Conservation (phyloP, 2,888 invertebrate species). For the Arrhopalites spinosus region DNA sequence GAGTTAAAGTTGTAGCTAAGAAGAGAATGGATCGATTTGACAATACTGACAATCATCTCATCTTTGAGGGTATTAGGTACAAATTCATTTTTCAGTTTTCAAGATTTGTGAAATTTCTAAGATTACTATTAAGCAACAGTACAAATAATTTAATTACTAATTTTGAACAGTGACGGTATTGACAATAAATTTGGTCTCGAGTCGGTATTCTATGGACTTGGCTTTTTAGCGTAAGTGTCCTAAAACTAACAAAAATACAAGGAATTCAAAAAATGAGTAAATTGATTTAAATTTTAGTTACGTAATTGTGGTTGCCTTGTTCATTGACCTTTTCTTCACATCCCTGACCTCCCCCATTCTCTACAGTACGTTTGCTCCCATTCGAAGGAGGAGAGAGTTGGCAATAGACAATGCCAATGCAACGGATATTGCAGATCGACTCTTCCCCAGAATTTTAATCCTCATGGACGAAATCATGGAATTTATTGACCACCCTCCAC, state of each 20-base stretch:
- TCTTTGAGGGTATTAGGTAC: conserved; percentile 56
- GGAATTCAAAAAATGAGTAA: too few species aligned
- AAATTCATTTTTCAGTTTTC: too few species aligned
- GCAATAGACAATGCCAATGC: not conserved
- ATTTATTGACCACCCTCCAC: not conserved
- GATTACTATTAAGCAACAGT: too few species aligned
- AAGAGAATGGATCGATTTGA: conserved; percentile 53
- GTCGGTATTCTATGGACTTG: conserved; percentile 55
- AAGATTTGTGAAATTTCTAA: too few species aligned
- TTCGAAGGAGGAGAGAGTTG: conserved; percentile 44
- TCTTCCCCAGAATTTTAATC: conserved; percentile 5
- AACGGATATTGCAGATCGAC: not conserved
- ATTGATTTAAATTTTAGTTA: too few species aligned
- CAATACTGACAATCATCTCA: conserved; percentile 49
- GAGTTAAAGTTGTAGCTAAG: too few species aligned
- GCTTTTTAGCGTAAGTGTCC: conserved; percentile 47
- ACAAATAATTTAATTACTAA: conserved; percentile 15
- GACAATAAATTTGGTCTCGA: conserved; percentile 56
- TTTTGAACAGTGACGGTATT: conserved; percentile 51
- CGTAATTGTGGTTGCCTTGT: conserved; percentile 49
- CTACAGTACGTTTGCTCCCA: conserved; percentile 55
- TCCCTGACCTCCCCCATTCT: conserved; percentile 55
- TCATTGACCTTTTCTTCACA: conserved; percentile 55
- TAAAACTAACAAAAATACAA: too few species aligned
- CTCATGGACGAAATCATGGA: not conserved